Evolutionary conservation across 2,797 vertebrate genomes (phyloP), one percentile per base, ranked within the genome.

Genomic region (Siniperca scherzeri): DNA sequence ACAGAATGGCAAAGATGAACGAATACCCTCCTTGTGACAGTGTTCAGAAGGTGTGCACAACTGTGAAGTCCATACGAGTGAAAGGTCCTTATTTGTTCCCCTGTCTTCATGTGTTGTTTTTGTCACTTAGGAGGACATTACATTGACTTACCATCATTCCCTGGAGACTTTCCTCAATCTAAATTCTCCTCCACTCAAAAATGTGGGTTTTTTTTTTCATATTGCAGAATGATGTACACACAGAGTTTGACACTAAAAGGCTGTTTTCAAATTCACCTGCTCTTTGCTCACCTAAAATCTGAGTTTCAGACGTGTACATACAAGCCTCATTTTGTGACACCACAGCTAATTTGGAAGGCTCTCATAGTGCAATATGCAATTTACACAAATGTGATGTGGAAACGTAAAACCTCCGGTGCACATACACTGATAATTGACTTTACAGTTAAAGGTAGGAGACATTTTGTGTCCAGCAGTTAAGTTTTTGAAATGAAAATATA

Each of bases 1-100:
- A 56, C 55, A 69, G 30, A 72, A 78, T 62, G 27, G 30, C 62
- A 73, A 61, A 66, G 5, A 66, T 70, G 16, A 73, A 57, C 1
- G 16, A 61, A 25, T 38, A 59, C 12, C 7, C 36, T 40, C 0
- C 10, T 6, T 64, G 42, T 33, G 46, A 46, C 61, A 67, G 30
- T 30, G 21, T 62, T 62, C 38, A 64, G 16, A 48, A 44, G 2
- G 22, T 40, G 10, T 13, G 22, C 6, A 25, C 22, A 52, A n/a
- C 25, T n/a, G 53, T 13, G 25, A 36, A 46, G 42, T 67, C 65
- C n/a, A 22, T 27, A 27, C 40, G 17, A 12, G 50, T 56, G 36
- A 27, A 55, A 52, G 12, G 50, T 44, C 13, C 50, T 65, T 38
- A n/a, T 50, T 48, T 48, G 17, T 19, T 67, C 5, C 17, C 42